A percentile compares a stretch with the other conserved stretches of the same genome.
Conservation (phyloP, 2,113 vertebrate species). For the Edolisoma coerulescens region DNA sequence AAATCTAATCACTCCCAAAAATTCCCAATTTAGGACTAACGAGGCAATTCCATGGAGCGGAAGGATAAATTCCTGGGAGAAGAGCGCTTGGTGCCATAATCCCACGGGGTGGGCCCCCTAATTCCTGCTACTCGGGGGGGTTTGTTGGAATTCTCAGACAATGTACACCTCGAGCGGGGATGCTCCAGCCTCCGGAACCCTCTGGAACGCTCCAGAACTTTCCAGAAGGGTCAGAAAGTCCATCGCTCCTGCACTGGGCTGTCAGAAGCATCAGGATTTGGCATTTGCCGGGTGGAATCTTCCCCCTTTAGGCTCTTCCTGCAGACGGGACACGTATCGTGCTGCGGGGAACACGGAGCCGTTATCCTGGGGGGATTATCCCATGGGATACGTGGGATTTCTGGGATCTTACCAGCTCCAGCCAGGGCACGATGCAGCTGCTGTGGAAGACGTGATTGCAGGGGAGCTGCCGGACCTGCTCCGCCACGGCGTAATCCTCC, state of each 20-base stretch:
- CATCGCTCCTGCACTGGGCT: conserved; percentile 87
- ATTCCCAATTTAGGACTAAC: not conserved
- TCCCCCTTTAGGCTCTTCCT: conserved; percentile 93
- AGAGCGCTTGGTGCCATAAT: not conserved
- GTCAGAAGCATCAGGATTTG: conserved; percentile 70
- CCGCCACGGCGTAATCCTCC: conserved; percentile 87
- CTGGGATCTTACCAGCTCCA: conserved; percentile 88
- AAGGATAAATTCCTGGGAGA: not conserved
- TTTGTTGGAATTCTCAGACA: not conserved
- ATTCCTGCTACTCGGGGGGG: not conserved
- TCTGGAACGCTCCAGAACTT: not conserved
- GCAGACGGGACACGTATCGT: conserved; percentile 97
- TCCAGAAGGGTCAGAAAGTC: conserved; percentile 83
- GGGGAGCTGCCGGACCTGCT: conserved; percentile 91
- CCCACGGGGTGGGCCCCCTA: not conserved
- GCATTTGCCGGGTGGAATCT: conserved; percentile 81
- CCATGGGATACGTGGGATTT: fast-evolving
- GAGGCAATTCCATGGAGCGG: not conserved
- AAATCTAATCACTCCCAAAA: not conserved
- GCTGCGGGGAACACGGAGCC: conserved; percentile 66
- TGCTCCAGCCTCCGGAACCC: not conserved
- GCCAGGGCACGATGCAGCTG: conserved; percentile 96
- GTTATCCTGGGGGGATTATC: not conserved
- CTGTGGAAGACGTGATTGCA: conserved; percentile 98
- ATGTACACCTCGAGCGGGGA: not conserved